Evolutionary conservation across 2,113 vertebrate genomes (phyloP).

Genomic region (Ciconia maguari): DNA sequence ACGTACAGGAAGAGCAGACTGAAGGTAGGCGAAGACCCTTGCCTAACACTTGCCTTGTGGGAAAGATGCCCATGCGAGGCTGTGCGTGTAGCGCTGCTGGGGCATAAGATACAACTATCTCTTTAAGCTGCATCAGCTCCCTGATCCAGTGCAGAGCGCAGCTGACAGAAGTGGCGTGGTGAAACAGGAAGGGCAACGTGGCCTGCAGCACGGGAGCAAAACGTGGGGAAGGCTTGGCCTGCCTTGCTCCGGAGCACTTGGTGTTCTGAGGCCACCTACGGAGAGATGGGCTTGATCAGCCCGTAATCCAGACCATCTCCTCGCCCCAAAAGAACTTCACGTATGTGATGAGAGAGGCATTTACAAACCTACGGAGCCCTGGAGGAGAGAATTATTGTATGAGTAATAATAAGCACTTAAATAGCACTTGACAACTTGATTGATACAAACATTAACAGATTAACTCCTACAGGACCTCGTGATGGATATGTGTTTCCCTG

Average conservation of each 20-base stretch:
- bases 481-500: constrained; percentile 46
- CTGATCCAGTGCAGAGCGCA: accelerated
- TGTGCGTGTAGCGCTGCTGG: accelerated
- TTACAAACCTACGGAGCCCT: constrained; percentile 11
- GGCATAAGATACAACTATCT: accelerated
- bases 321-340: not conserved
- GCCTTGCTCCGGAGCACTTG: accelerated
- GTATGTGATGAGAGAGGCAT: not conserved
- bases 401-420: constrained; percentile 64
- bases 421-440: constrained; percentile 62
- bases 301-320: not conserved
- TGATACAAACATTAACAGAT: constrained; percentile 65
- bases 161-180: accelerated
- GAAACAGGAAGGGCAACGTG: accelerated
- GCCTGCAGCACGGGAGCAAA: not conserved
- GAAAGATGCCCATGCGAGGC: accelerated
- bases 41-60: not conserved
- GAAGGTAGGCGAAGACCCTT: not conserved
- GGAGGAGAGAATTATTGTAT: constrained; percentile 57
- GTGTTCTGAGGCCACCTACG: not conserved
- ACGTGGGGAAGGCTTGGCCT: accelerated
- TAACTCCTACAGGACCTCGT: constrained; percentile 51
- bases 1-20: accelerated
- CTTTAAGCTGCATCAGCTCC: accelerated
- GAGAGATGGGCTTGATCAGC: not conserved